Evolutionary conservation across 2,888 invertebrate species (phyloP), one percentile per base, ranked within the genome.

Genomic region (Chironomus riparius): DNA sequence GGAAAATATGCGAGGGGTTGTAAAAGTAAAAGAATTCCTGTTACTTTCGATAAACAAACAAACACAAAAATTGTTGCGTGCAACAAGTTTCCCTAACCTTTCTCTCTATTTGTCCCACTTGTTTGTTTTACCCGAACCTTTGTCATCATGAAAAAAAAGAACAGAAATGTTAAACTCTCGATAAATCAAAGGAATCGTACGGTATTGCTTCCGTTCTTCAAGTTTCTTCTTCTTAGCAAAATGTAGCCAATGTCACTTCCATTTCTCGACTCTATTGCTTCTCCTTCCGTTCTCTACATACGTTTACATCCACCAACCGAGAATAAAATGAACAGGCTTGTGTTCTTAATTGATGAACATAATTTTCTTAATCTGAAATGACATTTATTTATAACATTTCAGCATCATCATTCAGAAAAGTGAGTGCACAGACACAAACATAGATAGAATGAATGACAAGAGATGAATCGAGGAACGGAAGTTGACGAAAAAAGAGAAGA

Each of bases 161-260:
- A 4, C 3, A 28, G 5, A 28, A 6, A 28, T 4, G 28, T n/a
- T n/a, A n/a, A 28, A 28, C 50, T 56, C 18, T 56, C 72, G 18
- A 72, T 72, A 72, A 72, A 72, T 72, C 72, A 72, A 18, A 70
- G 62, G 47, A 72, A 70, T 70, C 70, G 62, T 61, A 70, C 56
- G 56, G 72, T 56, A 24, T 38, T 28, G 72, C 62, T 72, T 72
- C 62, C 72, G 61, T 56, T 72, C 38, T 50, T 13, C 18, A 15
- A 56, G 18, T 18, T 72, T 56, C 72, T 62, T 12, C 18, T 72
- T 47, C 50, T 56, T 61, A 10, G 13, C 28, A 56, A 62, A 6
- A n/a, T 62, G 38, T 38, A 38, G 38, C 38, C 56, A n/a, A 56
- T 18, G 56, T n/a, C 48, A 56, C 70, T 70, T 70, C 70, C 70